Percentiles rank a stretch among this genome's conserved stretches.
These are phyloP conservation scores for Sitophilus oryzae DNA, from an alignment of 1,140 invertebrate species.

Conservation along the genomic window DNA sequence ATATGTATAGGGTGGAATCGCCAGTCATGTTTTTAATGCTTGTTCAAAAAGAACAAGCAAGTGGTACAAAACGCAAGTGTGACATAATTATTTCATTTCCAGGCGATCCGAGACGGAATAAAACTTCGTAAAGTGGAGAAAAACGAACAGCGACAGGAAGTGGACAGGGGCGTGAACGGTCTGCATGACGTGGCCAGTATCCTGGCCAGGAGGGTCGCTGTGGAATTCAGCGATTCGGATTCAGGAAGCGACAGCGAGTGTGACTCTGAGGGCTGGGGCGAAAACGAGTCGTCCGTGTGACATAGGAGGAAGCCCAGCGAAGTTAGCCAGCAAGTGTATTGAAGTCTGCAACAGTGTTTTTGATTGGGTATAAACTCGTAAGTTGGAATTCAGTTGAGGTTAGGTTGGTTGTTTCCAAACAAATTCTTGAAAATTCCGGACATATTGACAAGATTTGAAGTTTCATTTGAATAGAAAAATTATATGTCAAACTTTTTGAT, in stretches of 20 bases:
- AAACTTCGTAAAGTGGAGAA: conserved; percentile 91
- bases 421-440: too few relatives aligned
- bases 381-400: too few relatives aligned
- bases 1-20: too few relatives aligned
- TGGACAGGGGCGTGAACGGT: conserved; percentile 61
- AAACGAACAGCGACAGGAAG: conserved; percentile 67
- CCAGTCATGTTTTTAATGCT: conserved; percentile 76
- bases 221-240: conserved; percentile 90
- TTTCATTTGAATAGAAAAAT: too few relatives aligned
- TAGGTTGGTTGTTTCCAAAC: too few relatives aligned
- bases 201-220: conserved; percentile 84
- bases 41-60: too few relatives aligned
- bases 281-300: conserved; percentile 58
- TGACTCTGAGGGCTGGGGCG: conserved; percentile 66
- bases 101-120: conserved; percentile 69
- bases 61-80: too few relatives aligned
- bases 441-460: too few relatives aligned
- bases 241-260: conserved; percentile 71
- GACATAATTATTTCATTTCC: conserved; percentile 1
- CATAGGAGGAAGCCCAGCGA: conserved; percentile 43
- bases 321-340: conserved; percentile 35
- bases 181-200: conserved; percentile 93
- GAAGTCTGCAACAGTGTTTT: too few relatives aligned
- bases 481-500: too few relatives aligned
- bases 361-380: too few relatives aligned